Evolutionary conservation across 2,113 vertebrate species (phyloP).

Genomic region (Osmerus mordax): DNA sequence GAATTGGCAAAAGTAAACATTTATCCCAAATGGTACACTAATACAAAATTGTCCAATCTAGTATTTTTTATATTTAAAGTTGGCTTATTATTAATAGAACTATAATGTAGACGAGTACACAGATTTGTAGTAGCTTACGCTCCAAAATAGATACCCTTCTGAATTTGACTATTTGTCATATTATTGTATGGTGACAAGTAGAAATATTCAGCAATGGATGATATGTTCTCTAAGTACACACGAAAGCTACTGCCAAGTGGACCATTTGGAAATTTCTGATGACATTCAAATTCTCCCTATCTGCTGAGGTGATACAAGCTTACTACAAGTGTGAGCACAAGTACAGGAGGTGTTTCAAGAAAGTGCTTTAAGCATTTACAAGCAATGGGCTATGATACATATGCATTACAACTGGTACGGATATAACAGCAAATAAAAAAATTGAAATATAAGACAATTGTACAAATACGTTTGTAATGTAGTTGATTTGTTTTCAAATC

Average conservation of each 20-base stretch:
- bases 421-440: slow-evolving; percentile 52
- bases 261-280: slow-evolving; percentile 48
- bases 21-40: slow-evolving; percentile 31
- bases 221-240: background rate
- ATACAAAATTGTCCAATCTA: too few relatives aligned
- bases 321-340: slow-evolving; percentile 52
- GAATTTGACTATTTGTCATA: slow-evolving; percentile 1
- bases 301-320: slow-evolving; percentile 39
- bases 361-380: slow-evolving; percentile 57
- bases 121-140: slow-evolving; percentile 6
- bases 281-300: slow-evolving; percentile 48
- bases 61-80: too few relatives aligned
- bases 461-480: slow-evolving; percentile 47
- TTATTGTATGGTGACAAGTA: slow-evolving; percentile 1
- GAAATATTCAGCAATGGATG: slow-evolving; percentile 16
- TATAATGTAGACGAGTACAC: slow-evolving; percentile 1
- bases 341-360: slow-evolving; percentile 44
- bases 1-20: slow-evolving; percentile 33
- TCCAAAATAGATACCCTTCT: slow-evolving; percentile 14
- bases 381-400: slow-evolving; percentile 50
- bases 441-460: slow-evolving; percentile 47
- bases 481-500: slow-evolving; percentile 36
- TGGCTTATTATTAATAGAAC: too few relatives aligned
- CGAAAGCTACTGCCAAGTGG: slow-evolving; percentile 9
- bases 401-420: slow-evolving; percentile 51